Conservation (phyloP, 2,888 invertebrate genomes). For the Rhorus exstirpatorius region DNA sequence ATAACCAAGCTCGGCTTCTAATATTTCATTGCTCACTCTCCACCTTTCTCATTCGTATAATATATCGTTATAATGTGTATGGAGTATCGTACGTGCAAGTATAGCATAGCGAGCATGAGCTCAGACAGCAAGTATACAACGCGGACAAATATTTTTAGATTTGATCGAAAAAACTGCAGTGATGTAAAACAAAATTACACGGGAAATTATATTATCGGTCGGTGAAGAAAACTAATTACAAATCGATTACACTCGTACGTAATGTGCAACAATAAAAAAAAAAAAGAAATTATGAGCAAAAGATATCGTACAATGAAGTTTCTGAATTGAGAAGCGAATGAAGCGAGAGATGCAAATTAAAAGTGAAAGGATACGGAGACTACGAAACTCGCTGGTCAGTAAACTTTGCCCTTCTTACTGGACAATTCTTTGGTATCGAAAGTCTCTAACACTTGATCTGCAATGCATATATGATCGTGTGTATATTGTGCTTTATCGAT, state of each 20-base stretch:
- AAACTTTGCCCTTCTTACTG: constrained; percentile 36
- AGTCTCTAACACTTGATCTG: constrained; percentile 27
- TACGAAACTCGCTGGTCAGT: constrained; percentile 17
- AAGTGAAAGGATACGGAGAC: constrained; percentile 42
- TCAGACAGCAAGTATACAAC: no score
- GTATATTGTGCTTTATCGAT: no score
- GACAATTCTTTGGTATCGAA: constrained; percentile 43
- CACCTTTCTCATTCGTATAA: constrained; percentile 24
- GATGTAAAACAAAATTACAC: background rate
- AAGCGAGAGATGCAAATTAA: constrained; percentile 11
- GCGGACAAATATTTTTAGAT: no score
- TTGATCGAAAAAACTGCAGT: background rate
- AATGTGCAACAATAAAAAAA: background rate
- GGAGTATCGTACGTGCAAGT: no score
- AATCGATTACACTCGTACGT: background rate
- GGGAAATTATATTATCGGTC: background rate
- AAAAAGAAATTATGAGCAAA: background rate
- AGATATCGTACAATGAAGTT: background rate
- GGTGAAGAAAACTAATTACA: background rate
- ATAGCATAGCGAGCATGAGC: no score
- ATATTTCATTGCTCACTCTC: constrained; percentile 39
- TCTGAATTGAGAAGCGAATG: background rate
- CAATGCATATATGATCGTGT: no score
- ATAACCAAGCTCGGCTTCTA: constrained; percentile 32
- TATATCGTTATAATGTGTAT: no score